Conservation (phyloP, 2,797 vertebrate genomes). For the Hypotaenidia okinawae region DNA sequence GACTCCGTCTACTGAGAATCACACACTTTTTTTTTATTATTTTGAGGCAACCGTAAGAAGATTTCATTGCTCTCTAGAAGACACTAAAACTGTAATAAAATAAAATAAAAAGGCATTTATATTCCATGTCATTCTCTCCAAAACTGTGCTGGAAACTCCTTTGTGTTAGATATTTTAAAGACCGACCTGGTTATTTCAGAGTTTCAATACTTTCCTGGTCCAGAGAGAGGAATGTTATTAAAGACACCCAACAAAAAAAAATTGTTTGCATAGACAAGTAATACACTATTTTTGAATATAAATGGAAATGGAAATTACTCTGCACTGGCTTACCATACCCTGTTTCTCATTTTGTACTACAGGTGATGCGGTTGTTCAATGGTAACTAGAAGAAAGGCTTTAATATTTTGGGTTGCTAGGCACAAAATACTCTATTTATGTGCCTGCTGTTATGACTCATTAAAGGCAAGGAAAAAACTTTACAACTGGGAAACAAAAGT, state of each 20-base stretch:
- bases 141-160: slow-evolving; percentile 24
- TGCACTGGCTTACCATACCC: background rate
- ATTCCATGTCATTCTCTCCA: slow-evolving; percentile 26
- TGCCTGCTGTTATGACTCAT: slow-evolving; percentile 37
- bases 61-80: slow-evolving; percentile 55
- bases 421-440: slow-evolving; percentile 30
- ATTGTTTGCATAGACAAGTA: slow-evolving; percentile 22
- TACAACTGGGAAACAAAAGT: background rate
- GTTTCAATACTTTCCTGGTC: slow-evolving; percentile 14
- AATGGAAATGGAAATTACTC: slow-evolving; percentile 56
- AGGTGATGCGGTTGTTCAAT: slow-evolving; percentile 53
- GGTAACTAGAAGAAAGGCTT: slow-evolving; percentile 42
- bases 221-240: slow-evolving; percentile 17
- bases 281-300: slow-evolving; percentile 42
- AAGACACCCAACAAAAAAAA: slow-evolving; percentile 11
- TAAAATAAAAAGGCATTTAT: slow-evolving; percentile 47
- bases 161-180: slow-evolving; percentile 47
- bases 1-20: background rate
- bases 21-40: slow-evolving; percentile 24
- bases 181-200: slow-evolving; percentile 1
- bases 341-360: slow-evolving; percentile 59
- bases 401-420: slow-evolving; percentile 27
- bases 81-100: slow-evolving; percentile 54
- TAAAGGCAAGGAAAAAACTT: slow-evolving; percentile 31
- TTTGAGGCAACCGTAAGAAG: slow-evolving; percentile 21